phyloP scores from a whole-genome alignment of 2,113 vertebrate species.

The Columba janthina region DNA sequence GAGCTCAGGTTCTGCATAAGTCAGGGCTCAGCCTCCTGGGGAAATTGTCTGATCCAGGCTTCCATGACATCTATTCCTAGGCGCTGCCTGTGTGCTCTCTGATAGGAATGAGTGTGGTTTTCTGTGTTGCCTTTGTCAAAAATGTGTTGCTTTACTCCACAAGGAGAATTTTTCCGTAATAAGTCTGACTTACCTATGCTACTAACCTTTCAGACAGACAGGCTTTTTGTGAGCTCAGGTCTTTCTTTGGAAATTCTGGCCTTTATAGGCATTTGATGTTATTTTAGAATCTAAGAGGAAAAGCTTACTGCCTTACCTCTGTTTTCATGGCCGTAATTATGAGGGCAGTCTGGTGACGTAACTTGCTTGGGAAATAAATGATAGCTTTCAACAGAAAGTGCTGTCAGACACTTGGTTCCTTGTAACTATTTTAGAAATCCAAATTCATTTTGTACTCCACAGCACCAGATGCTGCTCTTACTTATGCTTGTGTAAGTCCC shows the following conservation, averaged over 20 bases:
- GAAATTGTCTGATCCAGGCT: background rate
- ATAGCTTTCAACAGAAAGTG: constrained; percentile 24
- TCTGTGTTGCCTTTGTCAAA: background rate
- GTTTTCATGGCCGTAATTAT: constrained; percentile 51
- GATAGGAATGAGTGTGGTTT: background rate
- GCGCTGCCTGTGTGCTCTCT: background rate
- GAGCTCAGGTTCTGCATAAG: constrained; percentile 24
- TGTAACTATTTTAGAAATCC: constrained; percentile 49
- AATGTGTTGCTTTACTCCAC: background rate
- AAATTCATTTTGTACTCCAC: background rate
- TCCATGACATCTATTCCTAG: background rate
- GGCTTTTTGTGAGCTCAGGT: constrained; percentile 10
- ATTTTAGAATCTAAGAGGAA: constrained; percentile 56
- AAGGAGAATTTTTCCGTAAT: background rate
- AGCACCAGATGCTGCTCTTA: constrained; percentile 14
- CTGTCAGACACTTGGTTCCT: constrained; percentile 1
- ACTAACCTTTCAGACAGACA: background rate
- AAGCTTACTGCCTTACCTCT: constrained; percentile 48
- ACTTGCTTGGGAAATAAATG: constrained; percentile 54
- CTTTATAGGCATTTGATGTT: constrained; percentile 27
- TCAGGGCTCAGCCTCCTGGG: background rate
- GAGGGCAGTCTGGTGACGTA: constrained; percentile 45
- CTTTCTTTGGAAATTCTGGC: constrained; percentile 46
- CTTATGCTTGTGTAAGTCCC: background rate
- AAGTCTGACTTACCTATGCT: background rate